phyloP scores from a whole-genome alignment of 2,797 vertebrate genomes.

The Onychomys torridus region DNA sequence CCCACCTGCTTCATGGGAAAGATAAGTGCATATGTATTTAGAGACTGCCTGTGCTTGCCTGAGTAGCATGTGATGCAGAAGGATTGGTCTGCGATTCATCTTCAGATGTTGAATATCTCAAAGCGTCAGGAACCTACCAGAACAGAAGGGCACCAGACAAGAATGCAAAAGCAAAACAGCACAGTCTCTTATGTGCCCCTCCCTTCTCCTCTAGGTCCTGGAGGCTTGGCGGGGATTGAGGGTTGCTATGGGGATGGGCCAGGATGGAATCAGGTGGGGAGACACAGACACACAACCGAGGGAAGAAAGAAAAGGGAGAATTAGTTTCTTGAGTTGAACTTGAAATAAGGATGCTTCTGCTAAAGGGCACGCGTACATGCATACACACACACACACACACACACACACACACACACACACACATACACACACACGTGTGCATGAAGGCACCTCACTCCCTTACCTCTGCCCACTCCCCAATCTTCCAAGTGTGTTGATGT shows the following conservation, averaged over 20 bases:
- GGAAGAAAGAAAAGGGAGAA: neutral
- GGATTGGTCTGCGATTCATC: neutral
- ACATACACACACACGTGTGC: accelerated
- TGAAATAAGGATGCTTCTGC: neutral
- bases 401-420: neutral
- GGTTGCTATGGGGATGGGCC: neutral
- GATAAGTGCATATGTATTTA: neutral
- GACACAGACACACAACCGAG: neutral
- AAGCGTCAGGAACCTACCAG: neutral
- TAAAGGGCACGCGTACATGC: neutral
- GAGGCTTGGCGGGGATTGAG: neutral
- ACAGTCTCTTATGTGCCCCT: neutral
- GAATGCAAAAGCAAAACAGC: neutral
- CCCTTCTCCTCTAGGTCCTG: neutral
- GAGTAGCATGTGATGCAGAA: neutral
- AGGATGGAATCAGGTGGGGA: neutral
- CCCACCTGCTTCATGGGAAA: neutral
- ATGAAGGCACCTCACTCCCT: too few species aligned
- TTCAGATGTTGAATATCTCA: neutral
- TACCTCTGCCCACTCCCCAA: neutral
- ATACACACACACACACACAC: too few species aligned
- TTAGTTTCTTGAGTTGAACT: neutral
- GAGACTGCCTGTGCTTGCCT: neutral
- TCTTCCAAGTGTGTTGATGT: neutral
- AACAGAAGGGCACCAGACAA: neutral